These are phyloP conservation scores for Acrossocheilus wenchowensis DNA, from an alignment of 2,797 vertebrate species.

Conservation along the genomic window DNA sequence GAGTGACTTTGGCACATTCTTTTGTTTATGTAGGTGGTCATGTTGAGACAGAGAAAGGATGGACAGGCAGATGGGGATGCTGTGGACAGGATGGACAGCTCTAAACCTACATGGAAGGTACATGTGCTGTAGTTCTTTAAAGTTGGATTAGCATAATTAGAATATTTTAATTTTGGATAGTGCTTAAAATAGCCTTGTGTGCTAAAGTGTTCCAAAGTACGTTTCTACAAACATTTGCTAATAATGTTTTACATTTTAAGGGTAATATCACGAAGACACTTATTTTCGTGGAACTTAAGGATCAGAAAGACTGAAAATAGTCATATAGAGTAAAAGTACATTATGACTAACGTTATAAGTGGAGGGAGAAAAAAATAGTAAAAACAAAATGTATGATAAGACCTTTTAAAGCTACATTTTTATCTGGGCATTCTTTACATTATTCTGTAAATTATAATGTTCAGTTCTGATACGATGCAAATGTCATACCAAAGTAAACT, in stretches of 20 bases:
- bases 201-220: background rate
- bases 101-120: conserved; percentile 84
- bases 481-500: background rate
- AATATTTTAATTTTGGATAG: background rate
- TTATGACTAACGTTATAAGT: background rate
- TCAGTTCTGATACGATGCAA: background rate
- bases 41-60: conserved; percentile 79
- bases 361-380: background rate
- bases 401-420: background rate
- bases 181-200: conserved; percentile 4
- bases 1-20: background rate
- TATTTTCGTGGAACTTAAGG: background rate
- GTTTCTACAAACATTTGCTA: background rate
- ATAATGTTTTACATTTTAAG: background rate
- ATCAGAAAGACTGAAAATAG: background rate
- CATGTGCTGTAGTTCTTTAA: background rate
- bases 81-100: conserved; percentile 75
- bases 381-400: background rate
- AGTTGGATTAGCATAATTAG: background rate
- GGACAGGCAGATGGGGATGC: conserved; percentile 69
- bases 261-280: background rate
- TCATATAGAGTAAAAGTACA: background rate
- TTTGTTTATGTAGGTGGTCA: conserved; percentile 71
- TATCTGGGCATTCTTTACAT: background rate
- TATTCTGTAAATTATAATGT: background rate